phyloP scores from a whole-genome alignment of 30 jellyfish, hydroid and myxozoan genomes.

The Hydractinia echinata region DNA sequence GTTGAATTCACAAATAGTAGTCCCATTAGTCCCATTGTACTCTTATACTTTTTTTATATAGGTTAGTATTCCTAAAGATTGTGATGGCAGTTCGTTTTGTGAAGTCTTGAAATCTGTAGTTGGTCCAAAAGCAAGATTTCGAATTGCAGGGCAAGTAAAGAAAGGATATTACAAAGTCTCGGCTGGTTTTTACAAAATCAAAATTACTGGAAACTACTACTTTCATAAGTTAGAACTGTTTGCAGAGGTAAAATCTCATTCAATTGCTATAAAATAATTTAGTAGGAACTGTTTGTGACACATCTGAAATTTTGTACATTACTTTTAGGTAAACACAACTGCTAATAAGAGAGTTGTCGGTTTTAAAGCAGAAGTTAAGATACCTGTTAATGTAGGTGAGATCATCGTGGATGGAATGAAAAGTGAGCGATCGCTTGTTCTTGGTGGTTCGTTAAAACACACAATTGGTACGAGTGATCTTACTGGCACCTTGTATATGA shows the following conservation, averaged over 20 bases:
- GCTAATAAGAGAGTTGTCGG: constrained; percentile 56
- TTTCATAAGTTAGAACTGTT: constrained; percentile 66
- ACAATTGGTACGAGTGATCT: constrained; percentile 59
- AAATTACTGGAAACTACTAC: constrained; percentile 46
- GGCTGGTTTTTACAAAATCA: constrained; percentile 83
- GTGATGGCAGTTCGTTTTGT: constrained; percentile 90
- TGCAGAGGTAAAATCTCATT: constrained; percentile 58
- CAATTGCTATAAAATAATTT: background rate
- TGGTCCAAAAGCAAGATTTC: constrained; percentile 83
- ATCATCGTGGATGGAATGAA: constrained; percentile 72
- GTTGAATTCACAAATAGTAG: background rate
- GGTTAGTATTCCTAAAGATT: constrained; percentile 89
- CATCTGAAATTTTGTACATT: background rate
- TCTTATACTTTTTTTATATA: constrained; percentile 5
- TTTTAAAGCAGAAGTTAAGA: constrained; percentile 68
- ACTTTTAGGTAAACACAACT: constrained; percentile 62
- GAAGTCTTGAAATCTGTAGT: constrained; percentile 54
- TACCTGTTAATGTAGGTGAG: constrained; percentile 77
- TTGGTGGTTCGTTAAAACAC: constrained; percentile 80
- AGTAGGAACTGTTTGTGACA: background rate
- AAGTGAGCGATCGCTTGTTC: constrained; percentile 45
- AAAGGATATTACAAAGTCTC: constrained; percentile 64
- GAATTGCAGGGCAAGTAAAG: constrained; percentile 59
- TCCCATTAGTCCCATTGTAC: background rate
- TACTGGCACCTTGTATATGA: constrained; percentile 79